phyloP scores from a whole-genome alignment of 2,888 invertebrate species.

The Tachina grossa region DNA sequence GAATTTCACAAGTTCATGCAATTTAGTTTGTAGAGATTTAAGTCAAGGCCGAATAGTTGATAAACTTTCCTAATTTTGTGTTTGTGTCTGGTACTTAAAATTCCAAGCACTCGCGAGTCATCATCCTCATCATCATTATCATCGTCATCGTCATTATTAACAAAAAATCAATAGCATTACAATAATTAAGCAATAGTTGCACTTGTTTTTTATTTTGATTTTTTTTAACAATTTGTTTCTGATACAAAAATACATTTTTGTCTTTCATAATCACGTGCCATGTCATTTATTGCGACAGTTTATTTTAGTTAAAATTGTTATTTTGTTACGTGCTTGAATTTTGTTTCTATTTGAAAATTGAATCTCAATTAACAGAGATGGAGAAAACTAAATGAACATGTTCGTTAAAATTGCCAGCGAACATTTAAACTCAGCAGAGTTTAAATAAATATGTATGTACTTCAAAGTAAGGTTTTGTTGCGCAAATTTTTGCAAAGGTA shows the following conservation, averaged over 20 bases:
- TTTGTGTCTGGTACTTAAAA: slow-evolving; percentile 36
- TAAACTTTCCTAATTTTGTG: slow-evolving; percentile 20
- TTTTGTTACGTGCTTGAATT: slow-evolving; percentile 30
- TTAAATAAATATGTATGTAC: too few species aligned
- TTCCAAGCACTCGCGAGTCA: slow-evolving; percentile 56
- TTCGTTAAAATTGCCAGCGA: background rate
- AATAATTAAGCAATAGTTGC: slow-evolving; percentile 59
- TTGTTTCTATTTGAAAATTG: slow-evolving; percentile 27
- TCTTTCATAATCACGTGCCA: slow-evolving; percentile 57
- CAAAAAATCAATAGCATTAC: slow-evolving; percentile 64
- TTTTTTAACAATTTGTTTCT: slow-evolving; percentile 17
- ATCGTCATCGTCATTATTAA: slow-evolving; percentile 4
- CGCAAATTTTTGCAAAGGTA: too few species aligned
- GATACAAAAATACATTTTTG: slow-evolving; percentile 20
- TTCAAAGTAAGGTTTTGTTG: too few species aligned
- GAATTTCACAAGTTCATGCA: background rate
- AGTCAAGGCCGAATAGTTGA: slow-evolving; percentile 56
- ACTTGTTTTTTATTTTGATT: slow-evolving; percentile 2
- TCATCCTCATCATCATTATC: slow-evolving; percentile 24
- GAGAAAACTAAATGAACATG: background rate
- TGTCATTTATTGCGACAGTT: slow-evolving; percentile 21
- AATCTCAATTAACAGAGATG: slow-evolving; percentile 22
- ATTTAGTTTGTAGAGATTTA: slow-evolving; percentile 34
- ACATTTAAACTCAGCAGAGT: background rate
- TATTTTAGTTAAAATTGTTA: slow-evolving; percentile 43